These are phyloP conservation scores for Dendropsophus ebraccatus DNA, from an alignment of 2,113 vertebrate genomes.

Conservation along the genomic window DNA sequence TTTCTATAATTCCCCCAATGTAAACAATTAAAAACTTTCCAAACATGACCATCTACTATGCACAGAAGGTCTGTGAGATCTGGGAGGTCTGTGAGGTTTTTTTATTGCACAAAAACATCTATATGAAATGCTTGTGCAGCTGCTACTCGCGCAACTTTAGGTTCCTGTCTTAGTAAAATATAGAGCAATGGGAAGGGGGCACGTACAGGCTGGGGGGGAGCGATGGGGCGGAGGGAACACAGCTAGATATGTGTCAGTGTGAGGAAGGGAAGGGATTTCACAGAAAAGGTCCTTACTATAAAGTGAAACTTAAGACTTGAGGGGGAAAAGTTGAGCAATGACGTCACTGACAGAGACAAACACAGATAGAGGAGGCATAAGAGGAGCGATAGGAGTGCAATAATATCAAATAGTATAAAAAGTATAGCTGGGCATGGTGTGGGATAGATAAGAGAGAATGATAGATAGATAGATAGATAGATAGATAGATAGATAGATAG, in stretches of 20 bases:
- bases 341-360: constrained; percentile 14
- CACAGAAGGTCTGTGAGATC: background rate
- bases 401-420: too few relatives aligned
- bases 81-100: background rate
- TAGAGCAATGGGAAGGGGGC: background rate
- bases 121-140: background rate
- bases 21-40: background rate
- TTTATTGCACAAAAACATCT: background rate
- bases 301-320: constrained; percentile 43
- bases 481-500: too few relatives aligned
- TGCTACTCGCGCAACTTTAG: background rate
- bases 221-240: background rate
- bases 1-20: background rate
- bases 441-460: too few relatives aligned
- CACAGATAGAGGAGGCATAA: background rate
- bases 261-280: constrained; percentile 52
- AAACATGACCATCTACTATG: background rate
- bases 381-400: too few relatives aligned
- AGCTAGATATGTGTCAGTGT: constrained; percentile 27
- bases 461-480: too few relatives aligned
- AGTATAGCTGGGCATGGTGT: too few relatives aligned
- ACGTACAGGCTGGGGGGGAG: too few relatives aligned
- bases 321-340: background rate
- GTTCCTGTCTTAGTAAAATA: background rate
- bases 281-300: constrained; percentile 50